These are phyloP conservation scores for Betta splendens DNA, from an alignment of 2,797 vertebrate genomes.

Conservation along the genomic window DNA sequence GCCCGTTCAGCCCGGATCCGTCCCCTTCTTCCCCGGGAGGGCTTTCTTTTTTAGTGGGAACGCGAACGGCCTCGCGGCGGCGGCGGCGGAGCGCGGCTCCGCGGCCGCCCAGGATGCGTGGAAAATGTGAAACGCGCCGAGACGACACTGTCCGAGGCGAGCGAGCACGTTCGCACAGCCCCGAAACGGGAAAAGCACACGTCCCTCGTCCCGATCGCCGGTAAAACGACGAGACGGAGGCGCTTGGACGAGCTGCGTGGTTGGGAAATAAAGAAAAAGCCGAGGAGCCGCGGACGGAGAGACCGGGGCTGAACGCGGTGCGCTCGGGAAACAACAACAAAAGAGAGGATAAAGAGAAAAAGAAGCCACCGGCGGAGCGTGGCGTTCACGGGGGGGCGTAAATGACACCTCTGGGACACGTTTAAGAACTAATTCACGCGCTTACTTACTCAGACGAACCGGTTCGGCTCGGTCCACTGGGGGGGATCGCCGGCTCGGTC, in stretches of 20 bases:
- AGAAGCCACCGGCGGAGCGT: constrained; percentile 22
- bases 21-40: constrained; percentile 35
- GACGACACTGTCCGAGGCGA: constrained; percentile 31
- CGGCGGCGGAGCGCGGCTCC: constrained; percentile 45
- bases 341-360: constrained; percentile 51
- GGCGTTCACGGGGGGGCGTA: not conserved
- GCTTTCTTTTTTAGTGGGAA: constrained; percentile 5
- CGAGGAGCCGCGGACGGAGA: constrained; percentile 44
- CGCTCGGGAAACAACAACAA: constrained; percentile 75
- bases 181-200: not conserved
- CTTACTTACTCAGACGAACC: constrained; percentile 80
- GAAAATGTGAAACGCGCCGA: constrained; percentile 60
- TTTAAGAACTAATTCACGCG: constrained; percentile 14
- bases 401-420: constrained; percentile 34
- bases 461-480: constrained; percentile 77
- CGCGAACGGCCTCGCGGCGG: constrained; percentile 32
- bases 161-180: constrained; percentile 19
- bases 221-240: not conserved
- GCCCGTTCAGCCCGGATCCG: constrained; percentile 36
- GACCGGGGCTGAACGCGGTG: constrained; percentile 59
- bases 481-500: constrained; percentile 59
- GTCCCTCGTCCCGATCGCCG: not conserved
- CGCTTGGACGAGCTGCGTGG: not conserved
- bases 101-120: constrained; percentile 66
- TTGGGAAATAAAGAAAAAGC: constrained; percentile 32